phyloP scores from a whole-genome alignment of 2,888 invertebrate genomes.

The Amiota communis region DNA sequence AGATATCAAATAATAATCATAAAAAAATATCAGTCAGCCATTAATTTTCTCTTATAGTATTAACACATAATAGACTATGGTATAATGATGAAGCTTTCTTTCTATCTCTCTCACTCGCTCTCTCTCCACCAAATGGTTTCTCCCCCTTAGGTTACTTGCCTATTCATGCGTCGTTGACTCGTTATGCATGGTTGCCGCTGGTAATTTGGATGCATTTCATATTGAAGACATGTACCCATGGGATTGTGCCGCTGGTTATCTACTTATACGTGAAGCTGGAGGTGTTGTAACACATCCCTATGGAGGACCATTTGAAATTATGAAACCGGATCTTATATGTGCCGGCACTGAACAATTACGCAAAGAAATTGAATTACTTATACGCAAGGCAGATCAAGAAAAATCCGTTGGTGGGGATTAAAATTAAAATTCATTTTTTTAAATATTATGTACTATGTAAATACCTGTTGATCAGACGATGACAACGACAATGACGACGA shows the following conservation, averaged over 20 bases:
- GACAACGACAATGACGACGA: background rate
- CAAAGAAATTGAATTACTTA: slow-evolving; percentile 74
- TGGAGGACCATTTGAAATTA: slow-evolving; percentile 76
- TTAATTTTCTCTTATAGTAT: background rate
- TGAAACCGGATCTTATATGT: slow-evolving; percentile 76
- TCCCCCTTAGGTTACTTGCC: slow-evolving; percentile 72
- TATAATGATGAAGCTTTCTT: no score
- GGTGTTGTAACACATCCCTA: slow-evolving; percentile 80
- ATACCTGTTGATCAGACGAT: background rate
- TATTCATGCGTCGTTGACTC: slow-evolving; percentile 83
- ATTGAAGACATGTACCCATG: slow-evolving; percentile 83
- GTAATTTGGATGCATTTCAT: slow-evolving; percentile 80
- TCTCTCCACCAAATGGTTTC: background rate
- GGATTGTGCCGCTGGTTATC: slow-evolving; percentile 84
- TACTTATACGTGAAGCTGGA: slow-evolving; percentile 85
- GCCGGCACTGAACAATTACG: slow-evolving; percentile 74
- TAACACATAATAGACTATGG: background rate
- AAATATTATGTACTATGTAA: background rate
- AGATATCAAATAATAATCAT: background rate
- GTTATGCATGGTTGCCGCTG: slow-evolving; percentile 82
- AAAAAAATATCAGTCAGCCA: background rate
- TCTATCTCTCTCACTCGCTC: background rate
- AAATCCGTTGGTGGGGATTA: slow-evolving; percentile 57
- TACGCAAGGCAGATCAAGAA: slow-evolving; percentile 74
- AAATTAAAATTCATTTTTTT: slow-evolving; percentile 28